phyloP scores from a whole-genome alignment of 53 echinoderm and acorn worm species.

The Mesocentrotus franciscanus region DNA sequence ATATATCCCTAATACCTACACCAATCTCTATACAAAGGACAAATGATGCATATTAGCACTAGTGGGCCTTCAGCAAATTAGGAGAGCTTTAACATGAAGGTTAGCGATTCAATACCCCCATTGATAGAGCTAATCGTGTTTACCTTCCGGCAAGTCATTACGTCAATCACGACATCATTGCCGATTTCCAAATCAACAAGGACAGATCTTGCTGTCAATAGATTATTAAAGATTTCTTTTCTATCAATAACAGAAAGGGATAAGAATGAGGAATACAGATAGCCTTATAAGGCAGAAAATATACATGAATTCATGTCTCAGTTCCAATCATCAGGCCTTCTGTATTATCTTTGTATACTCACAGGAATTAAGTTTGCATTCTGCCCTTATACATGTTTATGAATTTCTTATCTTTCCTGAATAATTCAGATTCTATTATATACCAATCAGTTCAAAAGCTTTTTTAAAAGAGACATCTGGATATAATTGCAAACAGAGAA shows the following conservation, averaged over 20 bases:
- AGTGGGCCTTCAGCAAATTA: constrained; percentile 28
- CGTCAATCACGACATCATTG: constrained; percentile 3
- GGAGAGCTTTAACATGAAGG: constrained; percentile 10
- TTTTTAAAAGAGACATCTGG: too few species aligned
- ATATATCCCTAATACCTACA: constrained; percentile 5
- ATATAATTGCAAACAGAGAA: too few species aligned
- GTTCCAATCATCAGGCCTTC: not conserved
- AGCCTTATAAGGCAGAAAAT: not conserved
- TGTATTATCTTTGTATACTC: too few species aligned
- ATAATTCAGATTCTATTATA: too few species aligned
- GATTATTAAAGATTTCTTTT: too few species aligned
- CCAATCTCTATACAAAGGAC: not conserved
- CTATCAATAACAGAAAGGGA: too few species aligned
- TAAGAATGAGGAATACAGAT: not conserved
- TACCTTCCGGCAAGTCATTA: constrained; percentile 10
- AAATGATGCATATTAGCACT: not conserved
- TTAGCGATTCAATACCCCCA: constrained; percentile 11
- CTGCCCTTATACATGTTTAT: too few species aligned
- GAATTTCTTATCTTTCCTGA: not conserved
- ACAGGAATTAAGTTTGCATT: too few species aligned
- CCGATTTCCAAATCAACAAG: not conserved
- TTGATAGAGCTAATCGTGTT: not conserved
- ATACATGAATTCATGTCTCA: not conserved
- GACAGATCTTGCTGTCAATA: not conserved
- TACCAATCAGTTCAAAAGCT: too few species aligned